These are phyloP conservation scores for Campylorhamphus procurvoides DNA, from an alignment of 2,113 vertebrate genomes.

Conservation along the genomic window DNA sequence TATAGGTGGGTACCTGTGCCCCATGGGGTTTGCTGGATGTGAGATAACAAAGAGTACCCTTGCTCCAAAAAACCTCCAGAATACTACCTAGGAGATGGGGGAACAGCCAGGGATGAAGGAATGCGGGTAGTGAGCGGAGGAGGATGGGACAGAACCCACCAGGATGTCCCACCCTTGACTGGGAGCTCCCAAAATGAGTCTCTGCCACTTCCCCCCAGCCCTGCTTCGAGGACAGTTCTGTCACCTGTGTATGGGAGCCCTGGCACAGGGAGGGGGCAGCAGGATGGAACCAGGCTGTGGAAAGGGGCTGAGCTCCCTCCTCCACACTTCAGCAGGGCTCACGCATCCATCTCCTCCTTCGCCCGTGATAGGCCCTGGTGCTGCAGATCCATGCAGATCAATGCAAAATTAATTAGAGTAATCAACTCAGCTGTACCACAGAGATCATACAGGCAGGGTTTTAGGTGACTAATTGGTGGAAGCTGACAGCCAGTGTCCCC, in stretches of 20 bases:
- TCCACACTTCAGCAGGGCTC: not conserved
- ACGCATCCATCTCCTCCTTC: slow-evolving; percentile 50
- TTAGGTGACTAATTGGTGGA: slow-evolving; percentile 80
- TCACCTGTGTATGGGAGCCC: rapidly evolving
- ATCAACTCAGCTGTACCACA: slow-evolving; percentile 74
- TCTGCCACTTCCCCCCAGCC: rapidly evolving
- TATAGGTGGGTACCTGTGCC: not conserved
- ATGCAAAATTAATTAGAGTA: slow-evolving; percentile 85
- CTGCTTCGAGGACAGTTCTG: not conserved
- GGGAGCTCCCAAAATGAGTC: not conserved
- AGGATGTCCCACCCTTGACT: not conserved
- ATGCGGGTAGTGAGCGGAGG: rapidly evolving
- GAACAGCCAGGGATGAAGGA: rapidly evolving
- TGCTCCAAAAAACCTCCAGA: rapidly evolving
- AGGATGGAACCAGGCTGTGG: not conserved
- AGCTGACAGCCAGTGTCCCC: slow-evolving; percentile 74
- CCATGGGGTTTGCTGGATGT: rapidly evolving
- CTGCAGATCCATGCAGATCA: slow-evolving; percentile 72
- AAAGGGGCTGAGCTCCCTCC: not conserved
- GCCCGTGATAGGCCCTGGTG: slow-evolving; percentile 50
- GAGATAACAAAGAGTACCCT: not conserved
- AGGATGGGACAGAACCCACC: rapidly evolving
- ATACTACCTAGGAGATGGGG: rapidly evolving
- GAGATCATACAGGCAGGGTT: slow-evolving; percentile 72
- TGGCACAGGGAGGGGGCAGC: not conserved